phyloP scores from a whole-genome alignment of 2,888 invertebrate species.

The Folsomia manolachei region DNA sequence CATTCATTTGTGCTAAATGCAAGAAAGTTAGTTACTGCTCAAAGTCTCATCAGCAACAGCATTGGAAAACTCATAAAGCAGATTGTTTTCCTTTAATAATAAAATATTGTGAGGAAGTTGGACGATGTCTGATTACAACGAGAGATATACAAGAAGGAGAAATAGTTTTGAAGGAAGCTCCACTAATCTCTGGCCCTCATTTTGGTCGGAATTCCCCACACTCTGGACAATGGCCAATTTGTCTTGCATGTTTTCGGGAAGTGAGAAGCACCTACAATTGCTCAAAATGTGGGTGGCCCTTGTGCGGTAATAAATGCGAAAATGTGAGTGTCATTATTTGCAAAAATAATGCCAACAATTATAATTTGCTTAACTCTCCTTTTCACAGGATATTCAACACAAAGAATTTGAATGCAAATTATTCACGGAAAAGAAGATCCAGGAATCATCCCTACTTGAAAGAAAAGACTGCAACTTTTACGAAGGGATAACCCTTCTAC shows the following conservation, averaged over 20 bases:
- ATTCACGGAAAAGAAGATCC: background rate
- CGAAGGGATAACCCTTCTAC: background rate
- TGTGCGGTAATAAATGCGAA: background rate
- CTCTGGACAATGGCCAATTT: constrained; percentile 8
- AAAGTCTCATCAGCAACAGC: constrained; percentile 31
- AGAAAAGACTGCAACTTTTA: background rate
- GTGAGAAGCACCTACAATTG: background rate
- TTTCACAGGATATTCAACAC: background rate
- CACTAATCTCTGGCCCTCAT: constrained; percentile 34
- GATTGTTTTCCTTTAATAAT: constrained; percentile 36
- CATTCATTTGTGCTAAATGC: constrained; percentile 6
- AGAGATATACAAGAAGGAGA: constrained; percentile 31
- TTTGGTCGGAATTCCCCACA: background rate
- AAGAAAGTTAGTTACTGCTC: constrained; percentile 19
- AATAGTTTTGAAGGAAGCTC: constrained; percentile 37
- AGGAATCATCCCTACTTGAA: too few relatives aligned
- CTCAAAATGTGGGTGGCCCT: background rate
- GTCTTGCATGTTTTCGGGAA: constrained; percentile 4
- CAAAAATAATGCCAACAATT: too few relatives aligned
- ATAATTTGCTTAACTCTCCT: too few relatives aligned
- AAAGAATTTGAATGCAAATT: background rate
- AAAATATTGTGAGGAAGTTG: constrained; percentile 10
- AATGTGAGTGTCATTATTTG: background rate
- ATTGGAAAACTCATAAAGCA: constrained; percentile 36
- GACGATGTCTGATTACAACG: constrained; percentile 35